Conservation (phyloP, 2,113 vertebrate genomes). For the Murina feae region DNA sequence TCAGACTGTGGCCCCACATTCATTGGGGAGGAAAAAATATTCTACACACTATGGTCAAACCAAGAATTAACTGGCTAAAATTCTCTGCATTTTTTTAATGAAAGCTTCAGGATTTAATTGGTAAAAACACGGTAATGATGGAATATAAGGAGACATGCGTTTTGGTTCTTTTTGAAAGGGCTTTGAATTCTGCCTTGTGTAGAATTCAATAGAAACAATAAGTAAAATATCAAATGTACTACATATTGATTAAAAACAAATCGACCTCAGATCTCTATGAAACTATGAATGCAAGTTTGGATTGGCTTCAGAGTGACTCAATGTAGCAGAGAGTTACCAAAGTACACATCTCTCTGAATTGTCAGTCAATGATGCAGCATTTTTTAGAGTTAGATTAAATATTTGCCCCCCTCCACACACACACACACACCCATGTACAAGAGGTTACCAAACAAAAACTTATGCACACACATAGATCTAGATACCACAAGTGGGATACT, state of each 20-base stretch:
- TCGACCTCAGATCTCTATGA: not conserved
- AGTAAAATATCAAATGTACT: not conserved
- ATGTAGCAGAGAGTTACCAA: not conserved
- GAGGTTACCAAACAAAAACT: not conserved
- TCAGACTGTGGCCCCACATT: not conserved
- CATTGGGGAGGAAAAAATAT: not conserved
- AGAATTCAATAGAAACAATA: not conserved
- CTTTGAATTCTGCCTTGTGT: not conserved
- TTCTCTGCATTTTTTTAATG: not conserved
- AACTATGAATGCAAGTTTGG: not conserved
- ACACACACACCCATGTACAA: not conserved
- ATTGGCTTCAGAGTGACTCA: not conserved
- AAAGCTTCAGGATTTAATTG: not conserved
- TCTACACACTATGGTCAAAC: not conserved
- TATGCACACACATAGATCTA: not conserved
- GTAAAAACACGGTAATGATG: not conserved
- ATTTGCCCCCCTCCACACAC: fast-evolving
- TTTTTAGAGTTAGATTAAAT: not conserved
- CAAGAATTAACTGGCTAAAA: not conserved
- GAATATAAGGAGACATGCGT: not conserved
- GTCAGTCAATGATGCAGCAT: not conserved
- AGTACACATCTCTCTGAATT: not conserved
- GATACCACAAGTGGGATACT: not conserved
- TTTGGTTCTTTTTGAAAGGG: not conserved
- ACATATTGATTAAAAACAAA: not conserved